Evolutionary conservation across 1,140 invertebrate genomes (phyloP).

Genomic region (Drosophila nigromelanica): DNA sequence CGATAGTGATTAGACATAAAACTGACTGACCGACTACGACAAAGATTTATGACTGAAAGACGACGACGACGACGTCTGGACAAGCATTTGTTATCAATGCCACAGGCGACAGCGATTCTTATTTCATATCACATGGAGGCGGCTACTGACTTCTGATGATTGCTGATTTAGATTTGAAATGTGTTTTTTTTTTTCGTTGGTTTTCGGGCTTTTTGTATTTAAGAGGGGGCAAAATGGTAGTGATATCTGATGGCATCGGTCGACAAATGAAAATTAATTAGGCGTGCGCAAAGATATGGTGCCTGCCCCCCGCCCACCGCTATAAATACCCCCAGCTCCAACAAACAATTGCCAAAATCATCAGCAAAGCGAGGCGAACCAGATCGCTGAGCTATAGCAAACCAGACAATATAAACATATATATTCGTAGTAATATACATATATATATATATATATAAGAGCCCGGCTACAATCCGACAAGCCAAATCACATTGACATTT

Average conservation of each 20-base stretch:
- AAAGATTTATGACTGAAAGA: conserved; percentile 65
- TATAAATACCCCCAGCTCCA: no score
- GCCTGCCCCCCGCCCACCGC: not conserved
- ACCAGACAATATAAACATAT: conserved; percentile 38
- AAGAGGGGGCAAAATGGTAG: conserved; percentile 36
- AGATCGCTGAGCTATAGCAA: conserved; percentile 35
- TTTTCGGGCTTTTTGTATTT: not conserved
- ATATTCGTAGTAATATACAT: not conserved
- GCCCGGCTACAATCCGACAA: conserved; percentile 64
- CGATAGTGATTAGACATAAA: conserved; percentile 26
- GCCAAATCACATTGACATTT: conserved; percentile 80
- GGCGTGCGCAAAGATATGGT: conserved; percentile 53
- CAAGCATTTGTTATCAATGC: conserved; percentile 25
- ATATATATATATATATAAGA: conserved; percentile 1
- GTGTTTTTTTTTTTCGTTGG: not conserved
- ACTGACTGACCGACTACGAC: conserved; percentile 43
- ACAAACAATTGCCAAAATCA: conserved; percentile 42
- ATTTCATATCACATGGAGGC: conserved; percentile 29
- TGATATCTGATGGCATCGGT: conserved; percentile 55
- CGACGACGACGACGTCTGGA: not conserved
- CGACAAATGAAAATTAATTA: conserved; percentile 73
- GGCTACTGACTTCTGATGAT: conserved; percentile 24
- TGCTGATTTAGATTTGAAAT: conserved; percentile 34
- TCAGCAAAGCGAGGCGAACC: conserved; percentile 36
- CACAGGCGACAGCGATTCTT: conserved; percentile 45